Conservation (phyloP, 2,888 invertebrate species). For the Ommatoiulus sabulosus region DNA sequence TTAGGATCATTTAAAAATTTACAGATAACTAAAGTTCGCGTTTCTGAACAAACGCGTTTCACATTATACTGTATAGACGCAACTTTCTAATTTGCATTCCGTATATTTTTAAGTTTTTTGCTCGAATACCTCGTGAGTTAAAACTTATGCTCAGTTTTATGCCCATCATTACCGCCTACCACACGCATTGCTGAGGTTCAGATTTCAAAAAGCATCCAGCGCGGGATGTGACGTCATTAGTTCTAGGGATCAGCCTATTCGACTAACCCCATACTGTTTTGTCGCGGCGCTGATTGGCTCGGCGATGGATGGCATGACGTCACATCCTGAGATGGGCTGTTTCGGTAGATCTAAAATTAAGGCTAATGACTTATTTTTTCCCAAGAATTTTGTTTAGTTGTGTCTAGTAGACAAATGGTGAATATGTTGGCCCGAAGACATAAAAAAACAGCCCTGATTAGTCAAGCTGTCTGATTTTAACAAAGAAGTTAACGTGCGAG, state of each 20-base stretch:
- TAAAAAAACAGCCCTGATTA: conserved; percentile 7
- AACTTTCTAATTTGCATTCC: too few relatives aligned
- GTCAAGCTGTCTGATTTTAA: conserved; percentile 18
- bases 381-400: background rate
- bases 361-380: background rate
- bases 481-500: background rate
- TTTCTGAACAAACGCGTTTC: too few relatives aligned
- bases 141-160: background rate
- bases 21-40: too few relatives aligned
- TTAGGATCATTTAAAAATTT: too few relatives aligned
- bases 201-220: background rate
- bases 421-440: background rate
- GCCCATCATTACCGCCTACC: conserved; percentile 20
- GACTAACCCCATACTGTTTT: background rate
- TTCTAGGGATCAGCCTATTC: background rate
- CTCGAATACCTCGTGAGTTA: too few relatives aligned
- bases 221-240: conserved; percentile 4
- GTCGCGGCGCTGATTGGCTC: background rate
- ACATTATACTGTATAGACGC: too few relatives aligned
- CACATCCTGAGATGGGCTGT: conserved; percentile 17
- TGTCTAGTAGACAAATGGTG: conserved; percentile 33
- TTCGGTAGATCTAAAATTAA: conserved; percentile 19
- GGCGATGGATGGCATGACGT: background rate
- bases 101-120: too few relatives aligned
- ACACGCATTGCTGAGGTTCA: background rate